Percentiles rank a stretch among this genome's conserved stretches.
Evolutionary conservation across 92 coral and sea anemone genomes (phyloP).

Genomic region (Bergia puertoricense): DNA sequence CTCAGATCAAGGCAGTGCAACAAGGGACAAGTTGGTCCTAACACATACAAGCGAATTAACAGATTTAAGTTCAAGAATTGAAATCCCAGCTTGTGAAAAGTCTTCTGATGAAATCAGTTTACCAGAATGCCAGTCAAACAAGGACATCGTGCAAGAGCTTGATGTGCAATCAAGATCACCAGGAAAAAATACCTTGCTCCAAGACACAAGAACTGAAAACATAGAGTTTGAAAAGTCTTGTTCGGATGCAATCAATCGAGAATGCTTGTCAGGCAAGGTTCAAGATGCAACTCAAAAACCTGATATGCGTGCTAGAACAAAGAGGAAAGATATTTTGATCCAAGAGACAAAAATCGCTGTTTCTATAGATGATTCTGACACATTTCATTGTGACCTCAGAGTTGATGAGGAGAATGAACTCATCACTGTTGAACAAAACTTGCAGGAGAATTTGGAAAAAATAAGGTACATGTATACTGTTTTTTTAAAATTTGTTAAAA

Average conservation of each 20-base stretch:
- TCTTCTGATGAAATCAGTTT: not conserved
- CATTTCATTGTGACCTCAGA: conserved; percentile 10
- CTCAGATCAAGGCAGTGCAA: not conserved
- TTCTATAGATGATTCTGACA: not conserved
- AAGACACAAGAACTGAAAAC: not conserved
- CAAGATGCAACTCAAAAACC: not conserved
- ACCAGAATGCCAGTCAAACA: not conserved
- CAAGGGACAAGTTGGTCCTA: not conserved
- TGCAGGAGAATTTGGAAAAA: conserved; percentile 53
- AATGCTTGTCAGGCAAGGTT: not conserved
- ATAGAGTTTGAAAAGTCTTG: not conserved
- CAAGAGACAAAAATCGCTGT: not conserved
- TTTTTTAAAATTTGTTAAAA: no score
- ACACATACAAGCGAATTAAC: not conserved
- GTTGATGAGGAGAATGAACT: conserved; percentile 59
- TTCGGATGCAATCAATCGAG: not conserved
- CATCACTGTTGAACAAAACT: conserved; percentile 46
- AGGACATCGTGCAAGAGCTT: not conserved
- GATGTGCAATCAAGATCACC: not conserved
- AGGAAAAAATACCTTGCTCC: not conserved
- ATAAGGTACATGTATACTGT: conserved; percentile 49
- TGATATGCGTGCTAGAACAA: not conserved
- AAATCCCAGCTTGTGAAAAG: not conserved
- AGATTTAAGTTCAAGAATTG: not conserved
- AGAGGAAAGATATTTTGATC: not conserved